Percentiles rank a stretch among this genome's conserved stretches.
Conservation (phyloP, 2,797 vertebrate species). For the Muraenolepis orangiensis region DNA sequence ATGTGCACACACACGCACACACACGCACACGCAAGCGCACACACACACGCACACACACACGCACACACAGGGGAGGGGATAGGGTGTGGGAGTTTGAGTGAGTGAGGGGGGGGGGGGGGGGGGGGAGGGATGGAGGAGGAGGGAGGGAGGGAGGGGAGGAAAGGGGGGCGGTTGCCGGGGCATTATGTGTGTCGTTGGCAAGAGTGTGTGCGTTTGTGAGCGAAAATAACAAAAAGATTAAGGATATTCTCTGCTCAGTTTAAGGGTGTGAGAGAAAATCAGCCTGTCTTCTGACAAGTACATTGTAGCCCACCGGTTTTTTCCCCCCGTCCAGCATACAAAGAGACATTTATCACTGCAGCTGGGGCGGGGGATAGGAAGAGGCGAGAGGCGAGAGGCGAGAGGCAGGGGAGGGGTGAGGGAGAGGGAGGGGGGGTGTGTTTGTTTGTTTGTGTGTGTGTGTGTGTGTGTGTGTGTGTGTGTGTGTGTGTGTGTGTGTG, state of each 20-base stretch:
- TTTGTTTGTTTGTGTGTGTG: no score
- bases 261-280: slow-evolving; percentile 66
- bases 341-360: slow-evolving; percentile 80
- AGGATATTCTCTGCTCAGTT: slow-evolving; percentile 58
- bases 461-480: no score
- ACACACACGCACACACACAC: slow-evolving; percentile 8
- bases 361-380: slow-evolving; percentile 65
- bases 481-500: no score
- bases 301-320: slow-evolving; percentile 71
- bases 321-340: slow-evolving; percentile 76
- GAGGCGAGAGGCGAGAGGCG: slow-evolving; percentile 22
- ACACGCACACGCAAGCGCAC: slow-evolving; percentile 11
- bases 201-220: slow-evolving; percentile 57
- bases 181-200: slow-evolving; percentile 61
- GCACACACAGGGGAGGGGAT: not conserved
- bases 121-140: no score
- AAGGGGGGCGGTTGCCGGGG: slow-evolving; percentile 42
- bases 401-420: not conserved
- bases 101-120: no score
- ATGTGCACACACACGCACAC: slow-evolving; percentile 11
- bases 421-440: slow-evolving; percentile 17
- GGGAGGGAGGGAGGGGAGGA: no score
- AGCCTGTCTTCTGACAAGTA: slow-evolving; percentile 73
- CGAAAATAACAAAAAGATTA: slow-evolving; percentile 65
- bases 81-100: no score